Conservation (phyloP, 2,113 vertebrate genomes). For the Hippocampus barbouri region DNA sequence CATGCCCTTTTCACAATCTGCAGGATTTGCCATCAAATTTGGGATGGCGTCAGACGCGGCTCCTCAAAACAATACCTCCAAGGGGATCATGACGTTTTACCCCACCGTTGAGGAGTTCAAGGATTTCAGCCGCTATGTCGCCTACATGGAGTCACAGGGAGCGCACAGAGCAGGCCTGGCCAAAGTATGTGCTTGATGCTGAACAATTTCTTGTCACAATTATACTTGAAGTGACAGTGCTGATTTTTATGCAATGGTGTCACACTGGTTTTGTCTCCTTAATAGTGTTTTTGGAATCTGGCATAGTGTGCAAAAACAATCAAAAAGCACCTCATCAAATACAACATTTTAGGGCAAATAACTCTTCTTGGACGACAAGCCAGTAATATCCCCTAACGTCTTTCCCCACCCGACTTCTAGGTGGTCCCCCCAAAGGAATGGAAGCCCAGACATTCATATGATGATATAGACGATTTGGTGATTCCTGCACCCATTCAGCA, state of each 20-base stretch:
- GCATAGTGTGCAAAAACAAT: background rate
- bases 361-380: background rate
- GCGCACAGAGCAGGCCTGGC: slow-evolving; percentile 90
- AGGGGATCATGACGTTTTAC: slow-evolving; percentile 89
- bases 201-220: background rate
- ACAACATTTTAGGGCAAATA: background rate
- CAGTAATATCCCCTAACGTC: no score
- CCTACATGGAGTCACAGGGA: slow-evolving; percentile 90
- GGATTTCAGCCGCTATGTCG: slow-evolving; percentile 89
- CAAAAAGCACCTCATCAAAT: background rate
- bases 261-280: no score
- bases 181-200: slow-evolving; percentile 74
- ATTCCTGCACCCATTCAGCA: slow-evolving; percentile 97
- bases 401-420: slow-evolving; percentile 54
- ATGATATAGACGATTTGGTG: slow-evolving; percentile 90
- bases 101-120: slow-evolving; percentile 87
- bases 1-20: background rate
- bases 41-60: slow-evolving; percentile 75
- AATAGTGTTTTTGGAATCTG: background rate
- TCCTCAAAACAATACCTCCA: slow-evolving; percentile 73
- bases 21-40: slow-evolving; percentile 29
- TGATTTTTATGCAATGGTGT: background rate
- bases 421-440: slow-evolving; percentile 93
- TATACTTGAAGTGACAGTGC: background rate
- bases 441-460: slow-evolving; percentile 87